Percentiles rank a stretch among this genome's conserved stretches.
Evolutionary conservation across 2,797 vertebrate species (phyloP).

Genomic region (Betta splendens): DNA sequence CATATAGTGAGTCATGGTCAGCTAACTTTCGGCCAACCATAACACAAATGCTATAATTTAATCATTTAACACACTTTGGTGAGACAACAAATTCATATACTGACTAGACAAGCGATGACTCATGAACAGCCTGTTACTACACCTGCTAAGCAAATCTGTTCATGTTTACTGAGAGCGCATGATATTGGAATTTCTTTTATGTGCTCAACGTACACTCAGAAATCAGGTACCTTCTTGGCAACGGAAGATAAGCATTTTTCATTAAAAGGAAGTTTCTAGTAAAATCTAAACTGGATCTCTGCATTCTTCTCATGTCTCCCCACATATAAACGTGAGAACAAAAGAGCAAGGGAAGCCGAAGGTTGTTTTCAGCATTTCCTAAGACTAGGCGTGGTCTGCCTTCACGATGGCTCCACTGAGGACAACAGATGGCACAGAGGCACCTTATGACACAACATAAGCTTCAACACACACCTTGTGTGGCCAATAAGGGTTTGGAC

Average conservation of each 20-base stretch:
- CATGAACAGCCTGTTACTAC: constrained; percentile 64
- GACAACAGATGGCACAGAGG: constrained; percentile 81
- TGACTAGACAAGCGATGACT: constrained; percentile 52
- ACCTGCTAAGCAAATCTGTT: constrained; percentile 68
- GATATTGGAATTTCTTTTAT: constrained; percentile 15
- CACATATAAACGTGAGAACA: constrained; percentile 30
- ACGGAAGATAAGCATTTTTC: background rate
- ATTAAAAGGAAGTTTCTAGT: background rate
- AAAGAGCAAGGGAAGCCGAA: constrained; percentile 67
- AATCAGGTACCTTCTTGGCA: constrained; percentile 1
- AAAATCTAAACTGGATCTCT: constrained; percentile 6
- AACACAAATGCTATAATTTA: constrained; percentile 44
- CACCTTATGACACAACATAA: constrained; percentile 77
- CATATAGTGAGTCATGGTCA: constrained; percentile 13
- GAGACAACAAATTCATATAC: constrained; percentile 41
- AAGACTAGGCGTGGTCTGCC: constrained; percentile 65
- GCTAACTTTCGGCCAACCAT: constrained; percentile 22
- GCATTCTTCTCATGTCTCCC: constrained; percentile 5
- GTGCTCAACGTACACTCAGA: constrained; percentile 6
- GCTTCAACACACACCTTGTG: constrained; percentile 61
- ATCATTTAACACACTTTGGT: constrained; percentile 43
- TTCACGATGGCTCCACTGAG: constrained; percentile 69
- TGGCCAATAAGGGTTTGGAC: constrained; percentile 72
- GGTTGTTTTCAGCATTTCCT: constrained; percentile 66
- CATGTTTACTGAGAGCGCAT: constrained; percentile 41